Evolutionary conservation across 2,797 vertebrate species (phyloP).

Genomic region (Sardinella longiceps): DNA sequence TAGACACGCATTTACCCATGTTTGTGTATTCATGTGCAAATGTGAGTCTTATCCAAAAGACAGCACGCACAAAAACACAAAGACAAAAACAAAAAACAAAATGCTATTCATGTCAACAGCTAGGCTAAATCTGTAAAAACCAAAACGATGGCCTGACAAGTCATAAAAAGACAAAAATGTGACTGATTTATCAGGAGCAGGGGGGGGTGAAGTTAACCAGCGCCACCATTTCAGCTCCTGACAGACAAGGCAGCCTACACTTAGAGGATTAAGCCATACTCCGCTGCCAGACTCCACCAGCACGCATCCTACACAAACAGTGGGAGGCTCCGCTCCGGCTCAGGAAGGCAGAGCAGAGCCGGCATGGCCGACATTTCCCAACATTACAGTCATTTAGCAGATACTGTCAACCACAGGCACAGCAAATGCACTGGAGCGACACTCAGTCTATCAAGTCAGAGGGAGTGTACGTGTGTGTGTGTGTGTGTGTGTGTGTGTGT

Average conservation of each 20-base stretch:
- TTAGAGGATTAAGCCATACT: neutral
- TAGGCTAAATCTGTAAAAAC: neutral
- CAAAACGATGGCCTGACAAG: neutral
- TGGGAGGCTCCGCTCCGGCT: slow-evolving; percentile 2
- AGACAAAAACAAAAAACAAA: neutral
- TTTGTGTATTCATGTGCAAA: neutral
- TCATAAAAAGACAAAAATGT: neutral
- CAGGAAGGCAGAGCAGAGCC: neutral
- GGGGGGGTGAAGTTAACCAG: neutral
- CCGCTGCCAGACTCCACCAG: neutral
- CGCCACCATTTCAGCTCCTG: neutral
- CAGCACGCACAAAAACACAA: neutral
- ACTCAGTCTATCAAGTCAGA: neutral
- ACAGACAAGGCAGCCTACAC: neutral
- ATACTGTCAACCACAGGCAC: slow-evolving; percentile 1
- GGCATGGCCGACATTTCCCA: slow-evolving; percentile 19
- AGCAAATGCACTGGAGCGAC: neutral
- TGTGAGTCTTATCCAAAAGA: neutral
- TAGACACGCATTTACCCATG: neutral
- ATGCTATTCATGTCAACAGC: neutral
- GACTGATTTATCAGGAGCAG: neutral
- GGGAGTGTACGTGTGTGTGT: neutral
- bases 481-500: no score
- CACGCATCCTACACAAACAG: slow-evolving; percentile 10
- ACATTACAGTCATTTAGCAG: neutral